Evolutionary conservation across 1,140 invertebrate genomes (phyloP).

Genomic region (Gryllus bimaculatus): DNA sequence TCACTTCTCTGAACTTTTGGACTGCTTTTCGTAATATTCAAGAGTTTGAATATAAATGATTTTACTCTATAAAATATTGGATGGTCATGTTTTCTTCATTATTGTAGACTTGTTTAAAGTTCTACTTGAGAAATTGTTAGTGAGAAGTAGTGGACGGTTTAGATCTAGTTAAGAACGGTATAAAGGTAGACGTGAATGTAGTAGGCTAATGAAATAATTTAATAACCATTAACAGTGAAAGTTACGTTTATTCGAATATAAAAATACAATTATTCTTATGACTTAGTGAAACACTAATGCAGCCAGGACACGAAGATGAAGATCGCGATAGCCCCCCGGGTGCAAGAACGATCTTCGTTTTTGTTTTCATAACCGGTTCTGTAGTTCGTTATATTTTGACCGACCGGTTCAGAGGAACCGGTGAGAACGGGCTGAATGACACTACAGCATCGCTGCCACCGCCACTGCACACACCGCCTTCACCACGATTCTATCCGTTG

Average conservation of each 20-base stretch:
- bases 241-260: background rate
- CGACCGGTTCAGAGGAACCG: background rate
- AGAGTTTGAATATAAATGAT: no score
- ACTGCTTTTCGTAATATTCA: no score
- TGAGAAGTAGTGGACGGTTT: no score
- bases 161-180: no score
- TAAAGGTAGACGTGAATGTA: no score
- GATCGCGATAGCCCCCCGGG: background rate
- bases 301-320: background rate
- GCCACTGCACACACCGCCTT: no score
- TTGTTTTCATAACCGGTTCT: background rate
- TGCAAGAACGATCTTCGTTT: background rate
- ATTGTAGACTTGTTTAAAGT: no score
- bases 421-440: background rate
- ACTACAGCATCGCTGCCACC: background rate
- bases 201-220: background rate
- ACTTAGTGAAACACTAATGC: background rate
- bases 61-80: no score
- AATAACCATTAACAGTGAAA: background rate
- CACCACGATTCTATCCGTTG: no score
- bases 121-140: no score
- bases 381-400: background rate
- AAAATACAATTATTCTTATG: background rate
- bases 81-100: no score
- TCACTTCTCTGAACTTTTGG: no score